Evolutionary conservation across 1,140 invertebrate genomes (phyloP), one percentile per base, ranked within the genome.

Genomic region (Aphaenogaster ashmeadi): DNA sequence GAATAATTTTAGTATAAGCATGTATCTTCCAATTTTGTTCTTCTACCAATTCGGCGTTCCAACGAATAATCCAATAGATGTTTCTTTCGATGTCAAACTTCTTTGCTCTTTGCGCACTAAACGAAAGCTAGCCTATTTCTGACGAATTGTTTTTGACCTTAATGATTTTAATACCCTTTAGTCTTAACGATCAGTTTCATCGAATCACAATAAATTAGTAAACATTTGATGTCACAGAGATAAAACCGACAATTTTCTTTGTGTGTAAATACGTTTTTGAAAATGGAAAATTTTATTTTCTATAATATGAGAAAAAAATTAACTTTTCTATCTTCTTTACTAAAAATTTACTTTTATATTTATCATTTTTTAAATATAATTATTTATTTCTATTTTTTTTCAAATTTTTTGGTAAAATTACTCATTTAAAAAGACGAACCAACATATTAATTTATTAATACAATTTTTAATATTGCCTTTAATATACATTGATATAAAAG

Each of bases 391-490:
- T 7, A 36, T 47, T 38, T 1, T 54, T 95, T 95, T 95, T 95
- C 92, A 91, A 92, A 93, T 93, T 87, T 87, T 92, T 83, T 91
- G 93, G 91, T 92, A 92, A 93, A 93, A 92, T 93, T 93, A 91
- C 75, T 90, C 81, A 92, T 58, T 87, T 93, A 86, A 94, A 93
- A 88, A 92, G 27, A 94, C 93, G 91, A 93, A 95, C 91, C 91
- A 95, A 94, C 92, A 92, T 94, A 95, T 92, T 93, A 93, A 93
- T 93, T 92, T 90, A 92, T 89, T 93, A 91, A 93, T 93, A 94
- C 87, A 92, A 94, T 93, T 94, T 90, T 94, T 94, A 94, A 93
- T 94, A 95, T 95, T 94, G 93, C 8, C 94, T 95, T 95, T 95
- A 27, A 27, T 27, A 95, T 95, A 95, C 92, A 94, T 94, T 95